Evolutionary conservation across 1,140 invertebrate genomes (phyloP), one percentile per base, ranked within the genome.

Genomic region (Drosophila nigromelanica): DNA sequence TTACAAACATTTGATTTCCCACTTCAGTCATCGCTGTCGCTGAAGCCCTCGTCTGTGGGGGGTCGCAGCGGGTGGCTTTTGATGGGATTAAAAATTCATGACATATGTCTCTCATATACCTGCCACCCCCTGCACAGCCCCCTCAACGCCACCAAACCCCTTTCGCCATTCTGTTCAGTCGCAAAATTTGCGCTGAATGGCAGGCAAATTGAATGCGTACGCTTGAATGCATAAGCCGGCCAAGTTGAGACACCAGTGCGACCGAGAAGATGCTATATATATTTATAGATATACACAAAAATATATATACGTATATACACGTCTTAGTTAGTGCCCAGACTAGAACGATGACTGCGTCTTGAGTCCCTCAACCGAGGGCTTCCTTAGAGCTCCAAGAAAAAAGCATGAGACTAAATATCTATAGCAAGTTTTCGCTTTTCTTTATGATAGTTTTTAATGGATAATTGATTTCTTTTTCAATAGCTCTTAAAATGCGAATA

Each of bases 1-100:
- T 89, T 89, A 89, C 83, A 89, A 89, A 89, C 83, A 89, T 89
- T 89, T 89, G 83, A 89, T 89, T 89, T 89, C 85, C 83, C 83
- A 83, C 83, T 89, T 89, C 85, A 87, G 70, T 47, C 76, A 82
- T 79, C 75, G 76, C 66, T 58, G 64, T 73, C 59, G 59, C 47
- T 37, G 48, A 12, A 24, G 21, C 40, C 30, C 48, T 64, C 51
- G 18, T 56, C 63, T 56, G 14, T 27, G 21, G 11, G 11, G 30
- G 48, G 48, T 15, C 33, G 0, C 8, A 2, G 48, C 5, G 21
- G 27, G 7, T 30, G 39, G 5, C 10, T 35, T 35, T 35, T 35
- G 48, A 50, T 33, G 21, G 37, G 43, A 71, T 86, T 87, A 86
- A 86, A 86, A 87, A 86, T 86, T 56, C 71, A 86, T 86, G 75